Evolutionary conservation across 2,888 invertebrate species (phyloP).

Genomic region (Anarsia innoxiella): DNA sequence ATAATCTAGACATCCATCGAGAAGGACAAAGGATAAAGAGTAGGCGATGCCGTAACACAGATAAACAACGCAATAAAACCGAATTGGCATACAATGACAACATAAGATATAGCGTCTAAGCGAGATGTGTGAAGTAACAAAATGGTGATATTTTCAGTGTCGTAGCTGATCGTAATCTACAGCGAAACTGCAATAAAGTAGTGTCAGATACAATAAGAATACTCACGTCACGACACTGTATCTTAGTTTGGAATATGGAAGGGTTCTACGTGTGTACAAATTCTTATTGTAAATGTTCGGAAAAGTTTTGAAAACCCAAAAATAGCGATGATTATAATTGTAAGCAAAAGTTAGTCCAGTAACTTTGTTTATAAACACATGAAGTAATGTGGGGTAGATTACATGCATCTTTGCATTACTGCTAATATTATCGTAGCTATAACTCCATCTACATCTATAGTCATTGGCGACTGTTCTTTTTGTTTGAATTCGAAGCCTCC

Average conservation of each 20-base stretch:
- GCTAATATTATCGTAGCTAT: slow-evolving; percentile 52
- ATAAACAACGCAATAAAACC: slow-evolving; percentile 28
- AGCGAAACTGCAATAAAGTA: slow-evolving; percentile 25
- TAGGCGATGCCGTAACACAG: slow-evolving; percentile 37
- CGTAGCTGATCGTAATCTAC: slow-evolving; percentile 26
- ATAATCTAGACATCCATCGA: slow-evolving; percentile 51
- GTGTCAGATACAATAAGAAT: slow-evolving; percentile 14
- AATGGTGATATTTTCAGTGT: no score
- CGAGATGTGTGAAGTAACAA: slow-evolving; percentile 36
- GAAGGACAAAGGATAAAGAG: slow-evolving; percentile 45
- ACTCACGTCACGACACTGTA: slow-evolving; percentile 5
- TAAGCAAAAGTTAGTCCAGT: slow-evolving; percentile 66
- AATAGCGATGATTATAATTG: slow-evolving; percentile 42
- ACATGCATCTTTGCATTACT: slow-evolving; percentile 62
- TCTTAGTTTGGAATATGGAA: slow-evolving; percentile 19
- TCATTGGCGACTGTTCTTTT: slow-evolving; percentile 73
- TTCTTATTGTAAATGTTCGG: slow-evolving; percentile 40
- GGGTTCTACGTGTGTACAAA: slow-evolving; percentile 26
- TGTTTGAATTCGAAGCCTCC: slow-evolving; percentile 57
- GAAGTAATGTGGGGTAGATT: slow-evolving; percentile 61
- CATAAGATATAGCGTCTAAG: slow-evolving; percentile 41
- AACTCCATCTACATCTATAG: slow-evolving; percentile 59
- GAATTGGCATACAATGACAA: slow-evolving; percentile 29
- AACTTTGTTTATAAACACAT: slow-evolving; percentile 76
- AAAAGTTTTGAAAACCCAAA: slow-evolving; percentile 22